These are phyloP conservation scores for Hypotaenidia okinawae DNA, from an alignment of 2,797 vertebrate species.

Conservation along the genomic window DNA sequence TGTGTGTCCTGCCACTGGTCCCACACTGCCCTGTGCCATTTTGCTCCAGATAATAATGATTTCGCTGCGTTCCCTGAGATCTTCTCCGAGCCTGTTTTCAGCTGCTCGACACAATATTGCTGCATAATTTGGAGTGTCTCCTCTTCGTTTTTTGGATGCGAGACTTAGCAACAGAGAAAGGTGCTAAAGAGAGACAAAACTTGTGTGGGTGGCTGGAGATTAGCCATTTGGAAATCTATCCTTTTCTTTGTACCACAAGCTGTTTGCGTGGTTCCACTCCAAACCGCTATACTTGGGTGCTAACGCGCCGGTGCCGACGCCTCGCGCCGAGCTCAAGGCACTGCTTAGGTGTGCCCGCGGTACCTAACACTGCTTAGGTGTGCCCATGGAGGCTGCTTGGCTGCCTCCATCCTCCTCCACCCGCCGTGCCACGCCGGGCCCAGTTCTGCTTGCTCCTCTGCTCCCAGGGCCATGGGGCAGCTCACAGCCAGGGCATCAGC, in stretches of 20 bases:
- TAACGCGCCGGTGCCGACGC: not conserved
- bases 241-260: slow-evolving; percentile 65
- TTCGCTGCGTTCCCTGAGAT: not conserved
- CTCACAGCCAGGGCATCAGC: too few relatives aligned
- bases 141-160: slow-evolving; percentile 56
- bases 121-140: slow-evolving; percentile 55
- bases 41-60: not conserved
- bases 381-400: too few relatives aligned
- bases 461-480: too few relatives aligned
- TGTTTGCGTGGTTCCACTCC: slow-evolving; percentile 39
- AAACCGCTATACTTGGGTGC: not conserved
- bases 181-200: slow-evolving; percentile 76
- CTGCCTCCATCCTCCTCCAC: too few relatives aligned
- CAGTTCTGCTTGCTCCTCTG: too few relatives aligned
- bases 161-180: slow-evolving; percentile 74
- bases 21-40: not conserved
- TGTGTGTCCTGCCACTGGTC: not conserved
- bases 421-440: too few relatives aligned
- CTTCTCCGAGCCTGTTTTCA: not conserved
- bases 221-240: slow-evolving; percentile 72
- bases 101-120: slow-evolving; percentile 28
- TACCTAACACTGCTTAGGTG: too few relatives aligned
- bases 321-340: not conserved
- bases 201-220: slow-evolving; percentile 73
- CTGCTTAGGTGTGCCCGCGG: not conserved